Percentiles rank a stretch among this genome's conserved stretches.
These are phyloP conservation scores for Acanthosepion lycidas DNA, from an alignment of 2,888 invertebrate genomes.

Conservation along the genomic window DNA sequence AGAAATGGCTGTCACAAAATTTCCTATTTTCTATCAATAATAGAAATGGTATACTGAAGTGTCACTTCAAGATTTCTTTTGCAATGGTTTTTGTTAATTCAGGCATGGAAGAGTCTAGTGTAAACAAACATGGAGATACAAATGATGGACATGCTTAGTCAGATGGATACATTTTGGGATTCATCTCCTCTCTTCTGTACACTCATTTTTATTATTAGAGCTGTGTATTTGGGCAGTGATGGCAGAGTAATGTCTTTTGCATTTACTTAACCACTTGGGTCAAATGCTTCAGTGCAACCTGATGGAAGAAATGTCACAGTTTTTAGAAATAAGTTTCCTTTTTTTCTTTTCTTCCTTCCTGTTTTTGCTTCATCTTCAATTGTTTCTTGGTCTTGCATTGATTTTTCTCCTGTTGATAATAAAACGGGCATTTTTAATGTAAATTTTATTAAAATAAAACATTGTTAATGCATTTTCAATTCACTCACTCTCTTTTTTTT, in stretches of 20 bases:
- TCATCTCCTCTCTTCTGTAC: not conserved
- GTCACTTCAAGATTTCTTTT: not conserved
- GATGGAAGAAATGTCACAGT: not conserved
- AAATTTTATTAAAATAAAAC: not conserved
- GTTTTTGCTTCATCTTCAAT: not conserved
- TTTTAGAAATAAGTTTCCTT: not conserved
- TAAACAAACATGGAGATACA: not conserved
- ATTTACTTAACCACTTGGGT: not conserved
- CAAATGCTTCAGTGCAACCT: not conserved
- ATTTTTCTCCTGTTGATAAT: not conserved
- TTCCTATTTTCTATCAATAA: not conserved
- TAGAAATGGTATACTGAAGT: not conserved
- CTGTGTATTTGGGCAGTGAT: not conserved
- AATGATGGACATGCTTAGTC: not conserved
- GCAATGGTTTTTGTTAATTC: not conserved
- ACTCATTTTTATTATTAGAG: not conserved
- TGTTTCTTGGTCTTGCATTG: not conserved
- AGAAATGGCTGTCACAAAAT: not conserved
- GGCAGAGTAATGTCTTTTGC: constrained; percentile 7
- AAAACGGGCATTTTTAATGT: not conserved
- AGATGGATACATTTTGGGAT: not conserved
- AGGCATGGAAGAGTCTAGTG: not conserved
- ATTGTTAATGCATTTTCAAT: not conserved
- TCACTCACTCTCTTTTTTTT: not conserved
- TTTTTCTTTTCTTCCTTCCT: not conserved